Percentiles rank a stretch among this genome's conserved stretches.
Evolutionary conservation across 1,140 invertebrate species (phyloP).

Genomic region (Cydia pomonella): DNA sequence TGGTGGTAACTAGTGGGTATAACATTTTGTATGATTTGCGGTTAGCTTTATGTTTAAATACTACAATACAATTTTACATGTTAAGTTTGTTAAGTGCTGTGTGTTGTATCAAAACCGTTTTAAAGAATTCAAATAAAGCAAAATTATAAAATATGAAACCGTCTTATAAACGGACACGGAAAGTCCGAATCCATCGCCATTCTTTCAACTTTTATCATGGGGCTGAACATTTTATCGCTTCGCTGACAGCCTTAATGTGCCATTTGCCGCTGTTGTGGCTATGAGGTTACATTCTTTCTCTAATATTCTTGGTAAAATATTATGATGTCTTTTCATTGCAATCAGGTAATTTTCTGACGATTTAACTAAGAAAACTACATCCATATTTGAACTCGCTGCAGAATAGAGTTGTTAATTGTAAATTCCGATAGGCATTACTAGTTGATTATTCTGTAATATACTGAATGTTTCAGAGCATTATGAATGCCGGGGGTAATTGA

Average conservation of each 20-base stretch:
- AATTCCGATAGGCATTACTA: neutral
- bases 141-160: neutral
- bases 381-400: neutral
- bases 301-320: conserved; percentile 16
- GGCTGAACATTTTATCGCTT: conserved; percentile 14
- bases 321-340: neutral
- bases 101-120: neutral
- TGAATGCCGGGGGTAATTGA: neutral
- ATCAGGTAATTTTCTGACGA: neutral
- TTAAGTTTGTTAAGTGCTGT: neutral
- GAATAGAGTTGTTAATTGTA: neutral
- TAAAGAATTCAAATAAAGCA: conserved; percentile 2
- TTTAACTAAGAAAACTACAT: neutral
- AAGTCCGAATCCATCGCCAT: conserved; percentile 12
- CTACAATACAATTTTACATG: neutral
- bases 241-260: conserved; percentile 26
- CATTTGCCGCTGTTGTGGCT: conserved; percentile 6
- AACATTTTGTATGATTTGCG: too few relatives aligned
- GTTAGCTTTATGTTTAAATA: too few relatives aligned
- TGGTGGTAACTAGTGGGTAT: too few relatives aligned
- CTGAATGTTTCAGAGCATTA: neutral
- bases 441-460: conserved; percentile 11
- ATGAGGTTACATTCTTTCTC: neutral
- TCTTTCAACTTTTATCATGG: conserved; percentile 16
- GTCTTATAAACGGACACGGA: neutral